phyloP scores from a whole-genome alignment of 2,888 invertebrate genomes.

The Sisyra terminalis region DNA sequence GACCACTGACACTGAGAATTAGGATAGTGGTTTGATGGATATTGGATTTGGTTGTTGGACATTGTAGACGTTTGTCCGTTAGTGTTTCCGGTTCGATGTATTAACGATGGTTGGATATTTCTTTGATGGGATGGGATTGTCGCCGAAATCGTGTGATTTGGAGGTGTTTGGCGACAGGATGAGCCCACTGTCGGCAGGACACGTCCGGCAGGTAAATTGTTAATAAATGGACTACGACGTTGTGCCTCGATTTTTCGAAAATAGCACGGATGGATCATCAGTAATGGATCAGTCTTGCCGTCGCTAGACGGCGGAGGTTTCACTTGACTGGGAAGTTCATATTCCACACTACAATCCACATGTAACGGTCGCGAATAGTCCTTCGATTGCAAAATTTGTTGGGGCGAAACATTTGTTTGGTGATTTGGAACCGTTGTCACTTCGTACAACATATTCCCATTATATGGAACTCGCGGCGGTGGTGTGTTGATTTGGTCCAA shows the following conservation, averaged over 20 bases:
- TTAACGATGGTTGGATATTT: no score
- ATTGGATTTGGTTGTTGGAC: constrained; percentile 3
- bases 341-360: constrained; percentile 83
- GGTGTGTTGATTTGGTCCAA: no score
- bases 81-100: background rate
- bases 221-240: constrained; percentile 66
- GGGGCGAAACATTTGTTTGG: constrained; percentile 19
- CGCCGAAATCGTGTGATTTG: constrained; percentile 11
- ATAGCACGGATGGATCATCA: constrained; percentile 83
- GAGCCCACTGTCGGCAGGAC: constrained; percentile 12
- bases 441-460: constrained; percentile 4
- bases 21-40: constrained; percentile 12
- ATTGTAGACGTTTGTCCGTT: background rate
- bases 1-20: constrained; percentile 9
- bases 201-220: constrained; percentile 52
- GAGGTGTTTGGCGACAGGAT: constrained; percentile 16
- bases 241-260: constrained; percentile 76
- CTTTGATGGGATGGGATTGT: background rate
- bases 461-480: background rate
- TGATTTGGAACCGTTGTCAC: constrained; percentile 28
- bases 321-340: constrained; percentile 77
- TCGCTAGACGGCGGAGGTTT: constrained; percentile 59
- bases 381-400: constrained; percentile 36
- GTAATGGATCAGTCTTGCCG: constrained; percentile 63
- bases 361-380: constrained; percentile 75